A percentile compares a stretch with the other conserved stretches of the same genome.
Evolutionary conservation across 2,797 vertebrate genomes (phyloP).

Genomic region (Delichon dasypus): DNA sequence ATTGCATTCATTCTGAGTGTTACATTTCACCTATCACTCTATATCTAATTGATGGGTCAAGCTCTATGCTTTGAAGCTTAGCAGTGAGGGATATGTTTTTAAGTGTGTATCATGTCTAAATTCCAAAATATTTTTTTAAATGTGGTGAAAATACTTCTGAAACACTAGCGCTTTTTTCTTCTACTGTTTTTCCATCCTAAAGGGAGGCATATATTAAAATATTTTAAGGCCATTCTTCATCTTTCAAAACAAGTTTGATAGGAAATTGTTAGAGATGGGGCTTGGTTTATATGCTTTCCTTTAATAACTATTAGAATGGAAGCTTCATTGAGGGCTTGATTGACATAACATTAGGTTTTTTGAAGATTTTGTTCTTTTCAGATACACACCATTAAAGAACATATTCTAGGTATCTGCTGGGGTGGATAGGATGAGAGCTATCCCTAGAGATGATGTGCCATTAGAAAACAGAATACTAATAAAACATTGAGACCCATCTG

Average conservation of each 20-base stretch:
- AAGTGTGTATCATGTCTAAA: not conserved
- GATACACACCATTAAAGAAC: conserved; percentile 22
- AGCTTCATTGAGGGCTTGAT: not conserved
- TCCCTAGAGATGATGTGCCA: conserved; percentile 32
- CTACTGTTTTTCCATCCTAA: not conserved
- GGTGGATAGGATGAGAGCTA: not conserved
- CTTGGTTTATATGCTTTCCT: not conserved
- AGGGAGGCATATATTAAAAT: not conserved
- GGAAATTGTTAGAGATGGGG: not conserved
- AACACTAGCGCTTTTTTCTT: not conserved
- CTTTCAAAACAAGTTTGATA: not conserved
- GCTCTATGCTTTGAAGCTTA: conserved; percentile 1
- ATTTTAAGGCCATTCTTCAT: not conserved
- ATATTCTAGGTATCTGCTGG: conserved; percentile 25
- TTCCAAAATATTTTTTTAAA: not conserved
- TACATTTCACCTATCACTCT: not conserved
- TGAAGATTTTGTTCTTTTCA: conserved; percentile 10
- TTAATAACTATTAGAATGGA: not conserved
- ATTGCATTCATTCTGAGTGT: not conserved
- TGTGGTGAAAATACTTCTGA: not conserved
- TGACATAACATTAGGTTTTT: not conserved
- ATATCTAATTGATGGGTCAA: conserved; percentile 8
- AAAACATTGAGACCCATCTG: conserved; percentile 52
- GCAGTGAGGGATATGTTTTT: not conserved
- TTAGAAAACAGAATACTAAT: conserved; percentile 48